These are phyloP conservation scores for Anthonomus grandis DNA, from an alignment of 1,140 invertebrate genomes.

Conservation along the genomic window DNA sequence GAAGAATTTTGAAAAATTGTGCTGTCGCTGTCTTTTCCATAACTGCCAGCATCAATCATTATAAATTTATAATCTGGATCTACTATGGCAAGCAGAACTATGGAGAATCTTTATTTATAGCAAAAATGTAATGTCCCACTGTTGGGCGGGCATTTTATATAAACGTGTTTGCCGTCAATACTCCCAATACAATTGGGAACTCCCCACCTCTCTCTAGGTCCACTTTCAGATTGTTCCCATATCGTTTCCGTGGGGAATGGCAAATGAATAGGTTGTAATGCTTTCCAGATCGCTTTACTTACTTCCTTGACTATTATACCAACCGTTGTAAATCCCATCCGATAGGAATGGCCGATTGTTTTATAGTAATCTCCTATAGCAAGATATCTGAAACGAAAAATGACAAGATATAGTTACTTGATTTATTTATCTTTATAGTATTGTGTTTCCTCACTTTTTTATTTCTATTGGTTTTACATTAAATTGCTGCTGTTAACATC, in stretches of 20 bases:
- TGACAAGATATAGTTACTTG: too few relatives aligned
- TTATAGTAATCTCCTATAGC: slow-evolving; percentile 23
- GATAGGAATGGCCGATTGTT: slow-evolving; percentile 28
- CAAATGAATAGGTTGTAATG: not conserved
- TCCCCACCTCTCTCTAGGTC: not conserved
- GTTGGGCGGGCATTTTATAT: slow-evolving; percentile 7
- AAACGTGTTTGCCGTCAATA: slow-evolving; percentile 40
- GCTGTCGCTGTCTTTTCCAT: slow-evolving; percentile 41
- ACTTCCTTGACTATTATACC: slow-evolving; percentile 33
- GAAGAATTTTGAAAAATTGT: slow-evolving; percentile 1
- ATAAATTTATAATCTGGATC: slow-evolving; percentile 49
- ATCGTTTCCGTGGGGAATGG: slow-evolving; percentile 22
- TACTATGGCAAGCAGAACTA: slow-evolving; percentile 46
- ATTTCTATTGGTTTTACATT: not conserved
- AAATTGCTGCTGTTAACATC: not conserved
- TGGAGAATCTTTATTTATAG: slow-evolving; percentile 22
- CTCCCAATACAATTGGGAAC: not conserved
- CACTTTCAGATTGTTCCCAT: slow-evolving; percentile 43
- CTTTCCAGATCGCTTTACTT: slow-evolving; percentile 33
- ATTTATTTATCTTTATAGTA: not conserved
- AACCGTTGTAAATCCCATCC: slow-evolving; percentile 33
- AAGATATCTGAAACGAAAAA: too few relatives aligned
- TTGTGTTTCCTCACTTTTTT: not conserved
- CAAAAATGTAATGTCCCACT: not conserved
- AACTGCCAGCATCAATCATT: slow-evolving; percentile 48